Evolutionary conservation across 2,888 invertebrate genomes (phyloP), one percentile per base, ranked within the genome.

Genomic region (Amphimallon solstitiale): DNA sequence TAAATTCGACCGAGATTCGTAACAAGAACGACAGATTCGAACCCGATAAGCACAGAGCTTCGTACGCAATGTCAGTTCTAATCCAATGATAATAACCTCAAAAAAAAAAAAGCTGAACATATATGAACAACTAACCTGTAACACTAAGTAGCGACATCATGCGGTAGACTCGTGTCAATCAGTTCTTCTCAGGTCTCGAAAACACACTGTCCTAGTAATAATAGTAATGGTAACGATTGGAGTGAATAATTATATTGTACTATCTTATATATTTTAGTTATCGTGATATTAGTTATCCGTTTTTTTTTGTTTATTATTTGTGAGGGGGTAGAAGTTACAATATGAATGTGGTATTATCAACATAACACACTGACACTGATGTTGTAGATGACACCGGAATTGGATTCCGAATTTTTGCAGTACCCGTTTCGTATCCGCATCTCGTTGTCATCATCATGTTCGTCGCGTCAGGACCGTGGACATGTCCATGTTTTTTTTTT

Each of bases 61-160:
- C 14, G 14, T 2, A 43, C 43, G 43, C 43, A 17, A n/a, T 48
- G 29, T 29, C 29, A 45, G 17, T 4, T 1, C 19, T 48, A 48
- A 48, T 35, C 52, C 52, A 19, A 37, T 37, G 35, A 37, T 35
- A 35, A 51, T 51, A 52, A 52, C 52, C 52, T 37, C 37, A 10
- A 37, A 17, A 35, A 49, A 49, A 49, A 10, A 51, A 14, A 14
- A 10, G 19, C n/a, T 29, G 7, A 7, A 29, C 15, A 15, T 2
- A 43, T 15, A 52, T 52, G 51, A 9, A 21, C 12, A 52, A 73
- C 77, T 75, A 72, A 78, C 78, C 78, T 78, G 78, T 78, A 71
- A 78, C 78, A 75, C 78, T 78, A 70, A 78, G 74, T 70, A 78
- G 77, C 77, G 78, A 78, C 78, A 78, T 78, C 75, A 76, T 77